These are phyloP conservation scores for Sebastes goodei DNA, from an alignment of 2,797 vertebrate genomes.

Conservation along the genomic window DNA sequence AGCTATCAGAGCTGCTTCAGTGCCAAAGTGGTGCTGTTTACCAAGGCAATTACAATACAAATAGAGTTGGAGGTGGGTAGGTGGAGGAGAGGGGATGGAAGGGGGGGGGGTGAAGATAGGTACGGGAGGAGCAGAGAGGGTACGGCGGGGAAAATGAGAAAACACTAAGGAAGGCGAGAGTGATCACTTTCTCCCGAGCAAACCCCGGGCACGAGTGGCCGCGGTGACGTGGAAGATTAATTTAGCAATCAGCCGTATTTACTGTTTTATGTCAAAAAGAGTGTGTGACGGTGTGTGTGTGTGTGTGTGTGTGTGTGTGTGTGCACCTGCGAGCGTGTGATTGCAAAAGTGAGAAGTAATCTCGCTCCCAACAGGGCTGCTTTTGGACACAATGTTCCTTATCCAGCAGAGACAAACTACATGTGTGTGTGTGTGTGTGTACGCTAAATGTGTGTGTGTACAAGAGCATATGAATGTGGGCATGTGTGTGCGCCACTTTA, in stretches of 20 bases:
- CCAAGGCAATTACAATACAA: conserved; percentile 83
- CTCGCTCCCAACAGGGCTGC: conserved; percentile 68
- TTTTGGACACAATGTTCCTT: conserved; percentile 70
- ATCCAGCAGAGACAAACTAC: conserved; percentile 61
- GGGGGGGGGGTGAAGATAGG: conserved; percentile 37
- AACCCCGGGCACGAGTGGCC: conserved; percentile 34
- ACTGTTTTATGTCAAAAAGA: conserved; percentile 77
- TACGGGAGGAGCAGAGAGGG: conserved; percentile 65
- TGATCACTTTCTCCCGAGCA: conserved; percentile 76
- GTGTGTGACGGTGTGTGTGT: conserved; percentile 38
- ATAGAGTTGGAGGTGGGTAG: conserved; percentile 80
- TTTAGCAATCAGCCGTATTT: conserved; percentile 76
- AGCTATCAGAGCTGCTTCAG: conserved; percentile 81
- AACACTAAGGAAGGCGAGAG: conserved; percentile 74
- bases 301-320: not conserved
- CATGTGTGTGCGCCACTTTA: conserved; percentile 47
- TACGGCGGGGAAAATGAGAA: conserved; percentile 74
- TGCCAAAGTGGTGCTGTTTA: conserved; percentile 83
- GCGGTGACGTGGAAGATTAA: conserved; percentile 72
- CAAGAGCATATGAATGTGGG: conserved; percentile 35
- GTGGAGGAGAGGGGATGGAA: not conserved
- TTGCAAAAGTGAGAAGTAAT: conserved; percentile 71
- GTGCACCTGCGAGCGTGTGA: conserved; percentile 57
- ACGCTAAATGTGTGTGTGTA: conserved; percentile 4
- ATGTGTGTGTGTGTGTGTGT: conserved; percentile 32